Percentiles rank a stretch among this genome's conserved stretches.
Conservation (phyloP, 2,797 vertebrate species). For the Diplodus sargus region DNA sequence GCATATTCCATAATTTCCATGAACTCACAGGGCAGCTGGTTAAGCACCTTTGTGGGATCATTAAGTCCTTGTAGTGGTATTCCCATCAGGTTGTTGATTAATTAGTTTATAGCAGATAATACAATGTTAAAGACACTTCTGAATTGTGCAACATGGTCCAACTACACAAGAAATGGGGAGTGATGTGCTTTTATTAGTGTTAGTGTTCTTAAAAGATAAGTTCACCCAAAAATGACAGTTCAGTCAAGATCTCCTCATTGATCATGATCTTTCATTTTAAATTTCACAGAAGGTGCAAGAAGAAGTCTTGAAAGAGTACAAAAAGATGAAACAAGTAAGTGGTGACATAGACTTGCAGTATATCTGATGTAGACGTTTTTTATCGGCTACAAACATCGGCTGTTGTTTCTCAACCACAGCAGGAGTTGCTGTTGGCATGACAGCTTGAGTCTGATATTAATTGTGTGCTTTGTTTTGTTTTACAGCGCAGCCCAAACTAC, state of each 20-base stretch:
- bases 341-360: neutral
- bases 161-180: neutral
- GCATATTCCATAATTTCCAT: neutral
- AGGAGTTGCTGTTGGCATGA: neutral
- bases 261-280: constrained; percentile 10
- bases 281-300: constrained; percentile 87
- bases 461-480: neutral
- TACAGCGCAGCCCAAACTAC: constrained; percentile 90
- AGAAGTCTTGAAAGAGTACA: constrained; percentile 91
- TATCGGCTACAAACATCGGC: too few species aligned
- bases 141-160: neutral
- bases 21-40: neutral
- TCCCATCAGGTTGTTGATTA: neutral
- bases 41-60: too few species aligned
- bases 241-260: too few species aligned
- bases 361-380: neutral
- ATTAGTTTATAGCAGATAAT: neutral
- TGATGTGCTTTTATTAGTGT: neutral
- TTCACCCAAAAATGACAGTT: too few species aligned
- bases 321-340: constrained; percentile 90
- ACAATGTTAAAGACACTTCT: neutral
- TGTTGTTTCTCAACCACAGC: neutral
- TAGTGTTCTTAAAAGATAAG: too few species aligned
- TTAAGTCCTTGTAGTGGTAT: neutral
- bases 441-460: neutral